Conservation (phyloP, 2,113 vertebrate genomes). For the Pica pica region DNA sequence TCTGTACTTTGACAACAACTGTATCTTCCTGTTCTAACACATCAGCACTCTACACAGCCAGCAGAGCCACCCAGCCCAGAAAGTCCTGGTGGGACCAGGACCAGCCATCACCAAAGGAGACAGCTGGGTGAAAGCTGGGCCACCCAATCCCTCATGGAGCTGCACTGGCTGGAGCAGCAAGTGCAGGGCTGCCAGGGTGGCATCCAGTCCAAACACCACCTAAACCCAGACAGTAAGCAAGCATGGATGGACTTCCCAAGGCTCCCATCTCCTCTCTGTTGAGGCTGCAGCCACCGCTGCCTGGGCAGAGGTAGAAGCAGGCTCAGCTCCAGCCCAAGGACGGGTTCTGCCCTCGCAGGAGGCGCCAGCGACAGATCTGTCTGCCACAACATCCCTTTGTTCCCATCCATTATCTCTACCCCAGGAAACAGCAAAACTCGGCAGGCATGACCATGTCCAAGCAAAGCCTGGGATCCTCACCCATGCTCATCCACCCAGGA, state of each 20-base stretch:
- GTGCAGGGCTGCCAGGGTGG: not conserved
- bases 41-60: not conserved
- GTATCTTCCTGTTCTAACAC: not conserved
- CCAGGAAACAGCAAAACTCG: not conserved
- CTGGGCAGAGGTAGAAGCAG: not conserved
- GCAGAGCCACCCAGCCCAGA: not conserved
- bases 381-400: not conserved
- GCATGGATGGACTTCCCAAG: not conserved
- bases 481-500: rapidly evolving
- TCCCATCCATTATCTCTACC: not conserved
- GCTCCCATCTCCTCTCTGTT: not conserved
- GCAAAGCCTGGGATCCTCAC: not conserved
- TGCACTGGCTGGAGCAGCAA: not conserved
- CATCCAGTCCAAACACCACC: not conserved
- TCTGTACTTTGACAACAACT: not conserved
- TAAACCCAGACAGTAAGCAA: not conserved
- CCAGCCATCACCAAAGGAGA: not conserved
- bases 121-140: rapidly evolving
- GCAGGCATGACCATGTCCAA: not conserved
- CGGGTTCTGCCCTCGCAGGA: not conserved
- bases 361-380: not conserved
- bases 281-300: rapidly evolving
- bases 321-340: not conserved
- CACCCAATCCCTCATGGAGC: rapidly evolving
- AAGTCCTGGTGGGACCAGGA: not conserved